Percentiles rank a stretch among this genome's conserved stretches.
phyloP scores from a whole-genome alignment of 1,140 invertebrate species.

The Caenorhabditis inopinata region DNA sequence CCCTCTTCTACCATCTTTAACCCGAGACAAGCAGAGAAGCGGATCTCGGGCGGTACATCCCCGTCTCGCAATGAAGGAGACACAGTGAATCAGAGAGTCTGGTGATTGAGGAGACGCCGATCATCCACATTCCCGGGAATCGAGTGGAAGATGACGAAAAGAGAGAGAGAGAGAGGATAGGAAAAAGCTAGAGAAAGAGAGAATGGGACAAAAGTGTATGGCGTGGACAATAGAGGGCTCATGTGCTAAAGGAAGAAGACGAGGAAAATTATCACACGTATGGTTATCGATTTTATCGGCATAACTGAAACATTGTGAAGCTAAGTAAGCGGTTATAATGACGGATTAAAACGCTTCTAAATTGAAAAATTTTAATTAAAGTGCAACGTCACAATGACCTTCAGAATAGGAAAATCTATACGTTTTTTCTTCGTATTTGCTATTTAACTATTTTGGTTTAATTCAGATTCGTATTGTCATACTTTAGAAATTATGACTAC shows the following conservation, averaged over 20 bases:
- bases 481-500: too few relatives aligned
- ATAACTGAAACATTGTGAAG: too few relatives aligned
- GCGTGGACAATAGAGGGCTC: slow-evolving; percentile 18
- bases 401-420: too few relatives aligned
- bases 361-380: too few relatives aligned
- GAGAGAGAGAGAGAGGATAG: neutral
- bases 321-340: too few relatives aligned
- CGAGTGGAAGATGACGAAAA: slow-evolving; percentile 1
- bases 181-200: too few relatives aligned
- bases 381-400: too few relatives aligned
- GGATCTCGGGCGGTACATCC: slow-evolving; percentile 28
- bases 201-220: neutral
- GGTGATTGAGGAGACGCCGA: neutral
- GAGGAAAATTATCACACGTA: neutral
- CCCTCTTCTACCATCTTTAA: neutral
- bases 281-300: neutral
- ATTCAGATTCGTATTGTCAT: too few relatives aligned
- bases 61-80: neutral
- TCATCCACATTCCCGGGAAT: neutral
- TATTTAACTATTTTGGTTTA: too few relatives aligned
- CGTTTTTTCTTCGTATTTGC: too few relatives aligned
- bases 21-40: slow-evolving; percentile 17
- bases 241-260: neutral
- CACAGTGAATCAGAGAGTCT: neutral
- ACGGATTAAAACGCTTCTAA: too few relatives aligned